These are phyloP conservation scores for Antechinus flavipes DNA, from an alignment of 2,113 vertebrate genomes.

Conservation along the genomic window DNA sequence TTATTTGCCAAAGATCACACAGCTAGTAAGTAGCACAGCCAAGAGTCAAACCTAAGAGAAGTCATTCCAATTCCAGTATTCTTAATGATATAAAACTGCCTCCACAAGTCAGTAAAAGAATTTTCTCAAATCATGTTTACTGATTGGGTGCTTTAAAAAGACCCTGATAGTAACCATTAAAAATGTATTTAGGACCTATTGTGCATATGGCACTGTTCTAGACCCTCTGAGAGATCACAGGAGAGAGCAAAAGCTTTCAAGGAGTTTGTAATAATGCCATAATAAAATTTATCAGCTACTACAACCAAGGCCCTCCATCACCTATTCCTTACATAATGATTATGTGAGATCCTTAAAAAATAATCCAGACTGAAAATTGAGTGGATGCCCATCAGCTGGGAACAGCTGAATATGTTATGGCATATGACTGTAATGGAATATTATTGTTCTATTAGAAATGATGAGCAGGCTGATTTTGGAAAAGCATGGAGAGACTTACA, in stretches of 20 bases:
- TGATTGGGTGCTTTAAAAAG: conserved; percentile 48
- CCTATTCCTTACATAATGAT: not conserved
- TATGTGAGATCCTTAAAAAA: conserved; percentile 37
- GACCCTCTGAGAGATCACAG: not conserved
- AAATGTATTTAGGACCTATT: conserved; percentile 23
- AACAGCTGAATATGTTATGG: no score
- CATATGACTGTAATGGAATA: no score
- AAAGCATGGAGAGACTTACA: no score
- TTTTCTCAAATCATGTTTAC: conserved; percentile 33
- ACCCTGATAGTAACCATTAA: not conserved
- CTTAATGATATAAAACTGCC: no score
- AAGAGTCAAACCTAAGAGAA: not conserved
- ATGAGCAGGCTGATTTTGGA: no score
- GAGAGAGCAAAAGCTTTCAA: not conserved
- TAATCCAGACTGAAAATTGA: not conserved
- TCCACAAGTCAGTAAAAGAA: not conserved
- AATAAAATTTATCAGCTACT: conserved; percentile 4
- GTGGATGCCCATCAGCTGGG: no score
- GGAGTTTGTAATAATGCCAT: not conserved
- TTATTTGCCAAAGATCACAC: not conserved
- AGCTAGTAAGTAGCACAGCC: not conserved
- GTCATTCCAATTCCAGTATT: not conserved
- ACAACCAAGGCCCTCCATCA: conserved; percentile 10
- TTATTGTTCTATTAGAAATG: no score
- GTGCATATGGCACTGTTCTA: not conserved